Conservation (phyloP, 53 echinoderm and acorn worm genomes). For the Actinopyga echinites region DNA sequence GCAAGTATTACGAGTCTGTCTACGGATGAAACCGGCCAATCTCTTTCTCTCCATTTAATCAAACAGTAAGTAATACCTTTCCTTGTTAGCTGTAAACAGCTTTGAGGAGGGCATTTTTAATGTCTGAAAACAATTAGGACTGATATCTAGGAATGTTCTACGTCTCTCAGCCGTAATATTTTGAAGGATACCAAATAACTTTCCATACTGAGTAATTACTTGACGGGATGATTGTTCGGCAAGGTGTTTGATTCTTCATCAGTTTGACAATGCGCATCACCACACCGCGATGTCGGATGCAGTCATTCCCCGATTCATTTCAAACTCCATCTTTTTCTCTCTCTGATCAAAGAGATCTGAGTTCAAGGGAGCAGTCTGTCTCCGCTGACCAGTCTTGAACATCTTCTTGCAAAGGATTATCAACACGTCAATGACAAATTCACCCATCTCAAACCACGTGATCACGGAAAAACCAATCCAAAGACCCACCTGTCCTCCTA, state of each 20-base stretch:
- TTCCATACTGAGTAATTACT: too few species aligned
- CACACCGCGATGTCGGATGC: neutral
- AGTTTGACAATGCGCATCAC: neutral
- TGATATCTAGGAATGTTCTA: too few species aligned
- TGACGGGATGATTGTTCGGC: too few species aligned
- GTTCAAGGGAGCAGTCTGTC: neutral
- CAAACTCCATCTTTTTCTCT: neutral
- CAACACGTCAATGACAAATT: neutral
- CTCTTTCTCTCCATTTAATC: too few species aligned
- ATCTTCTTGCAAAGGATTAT: conserved; percentile 1
- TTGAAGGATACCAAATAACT: too few species aligned
- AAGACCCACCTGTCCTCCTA: conserved; percentile 80
- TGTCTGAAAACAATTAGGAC: too few species aligned
- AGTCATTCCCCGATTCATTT: neutral
- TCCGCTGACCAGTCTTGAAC: neutral
- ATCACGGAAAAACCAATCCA: conserved; percentile 85
- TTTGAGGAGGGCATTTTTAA: too few species aligned
- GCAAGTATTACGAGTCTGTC: too few species aligned
- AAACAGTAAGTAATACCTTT: too few species aligned
- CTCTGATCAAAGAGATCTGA: neutral
- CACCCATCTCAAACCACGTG: conserved; percentile 71
- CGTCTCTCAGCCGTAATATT: too few species aligned
- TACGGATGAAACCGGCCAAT: too few species aligned
- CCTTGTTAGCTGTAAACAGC: too few species aligned
- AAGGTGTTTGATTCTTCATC: neutral